A percentile compares a stretch with the other conserved stretches of the same genome.
Evolutionary conservation across 2,888 invertebrate species (phyloP).

Genomic region (Morpho achilles): DNA sequence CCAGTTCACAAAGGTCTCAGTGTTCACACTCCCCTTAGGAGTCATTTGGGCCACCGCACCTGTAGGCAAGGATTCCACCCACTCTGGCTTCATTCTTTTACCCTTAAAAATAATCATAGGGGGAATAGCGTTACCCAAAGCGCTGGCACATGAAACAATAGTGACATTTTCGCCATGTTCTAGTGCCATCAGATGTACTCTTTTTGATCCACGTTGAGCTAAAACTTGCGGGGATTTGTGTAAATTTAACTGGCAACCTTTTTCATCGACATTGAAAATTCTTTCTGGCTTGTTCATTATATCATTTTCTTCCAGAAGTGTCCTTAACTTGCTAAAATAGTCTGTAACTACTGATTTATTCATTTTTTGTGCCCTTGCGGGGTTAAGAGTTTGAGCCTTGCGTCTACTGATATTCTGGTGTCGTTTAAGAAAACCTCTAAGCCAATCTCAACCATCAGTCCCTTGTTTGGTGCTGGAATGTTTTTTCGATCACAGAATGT

Average conservation of each 20-base stretch:
- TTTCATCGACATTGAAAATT: constrained; percentile 19
- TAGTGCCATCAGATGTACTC: constrained; percentile 18
- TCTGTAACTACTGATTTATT: constrained; percentile 10
- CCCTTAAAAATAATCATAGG: constrained; percentile 5
- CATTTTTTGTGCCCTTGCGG: constrained; percentile 23
- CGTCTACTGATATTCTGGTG: neutral
- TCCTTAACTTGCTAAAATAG: constrained; percentile 24
- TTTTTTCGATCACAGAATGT: neutral
- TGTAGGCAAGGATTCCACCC: constrained; percentile 23
- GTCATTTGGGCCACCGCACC: constrained; percentile 29
- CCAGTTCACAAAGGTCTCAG: constrained; percentile 24
- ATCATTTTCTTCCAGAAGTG: constrained; percentile 21
- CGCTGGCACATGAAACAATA: constrained; percentile 19
- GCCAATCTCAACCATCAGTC: constrained; percentile 20
- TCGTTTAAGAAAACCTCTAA: neutral
- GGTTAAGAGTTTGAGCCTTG: constrained; percentile 22
- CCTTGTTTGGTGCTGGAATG: neutral
- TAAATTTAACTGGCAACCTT: constrained; percentile 11
- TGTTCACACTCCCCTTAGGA: constrained; percentile 27
- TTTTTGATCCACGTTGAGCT: constrained; percentile 7
- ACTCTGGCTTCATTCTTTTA: constrained; percentile 17
- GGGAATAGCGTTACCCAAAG: constrained; percentile 17
- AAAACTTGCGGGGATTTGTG: neutral
- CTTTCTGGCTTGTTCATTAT: constrained; percentile 24
- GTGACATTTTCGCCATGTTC: constrained; percentile 19